Evolutionary conservation across 1,140 invertebrate genomes (phyloP).

Genomic region (Drosophila arizonae): DNA sequence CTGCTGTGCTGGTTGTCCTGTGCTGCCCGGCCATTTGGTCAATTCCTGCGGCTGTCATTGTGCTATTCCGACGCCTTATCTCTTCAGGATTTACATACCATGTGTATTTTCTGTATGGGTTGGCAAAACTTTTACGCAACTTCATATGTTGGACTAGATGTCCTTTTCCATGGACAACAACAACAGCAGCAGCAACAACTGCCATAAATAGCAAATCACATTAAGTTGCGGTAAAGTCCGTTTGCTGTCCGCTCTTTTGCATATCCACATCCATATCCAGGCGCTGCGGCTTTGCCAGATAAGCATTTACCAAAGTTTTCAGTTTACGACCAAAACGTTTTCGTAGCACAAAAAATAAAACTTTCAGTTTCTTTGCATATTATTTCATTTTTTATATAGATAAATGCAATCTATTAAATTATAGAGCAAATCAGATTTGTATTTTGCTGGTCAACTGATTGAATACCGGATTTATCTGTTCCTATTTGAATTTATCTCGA

Average conservation of each 20-base stretch:
- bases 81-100: conserved; percentile 79
- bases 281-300: conserved; percentile 50
- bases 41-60: conserved; percentile 81
- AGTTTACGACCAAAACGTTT: conserved; percentile 68
- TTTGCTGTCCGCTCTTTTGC: conserved; percentile 63
- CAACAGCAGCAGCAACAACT: conserved; percentile 1
- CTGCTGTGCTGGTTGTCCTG: conserved; percentile 21
- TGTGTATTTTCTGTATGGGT: conserved; percentile 18
- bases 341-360: conserved; percentile 3
- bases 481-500: too few species aligned
- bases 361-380: conserved; percentile 42
- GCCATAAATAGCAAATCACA: conserved; percentile 80
- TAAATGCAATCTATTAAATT: conserved; percentile 24
- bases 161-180: conserved; percentile 18
- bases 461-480: neutral
- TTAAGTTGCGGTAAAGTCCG: conserved; percentile 66
- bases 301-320: conserved; percentile 69
- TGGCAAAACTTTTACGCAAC: conserved; percentile 76
- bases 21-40: conserved; percentile 66
- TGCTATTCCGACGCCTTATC: conserved; percentile 80
- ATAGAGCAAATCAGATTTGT: conserved; percentile 17
- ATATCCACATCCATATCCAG: conserved; percentile 53
- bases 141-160: conserved; percentile 73
- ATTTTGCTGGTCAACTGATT: conserved; percentile 28
- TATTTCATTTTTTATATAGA: conserved; percentile 20